These are phyloP conservation scores for Sparus aurata DNA, from an alignment of 2,797 vertebrate genomes.

Conservation along the genomic window DNA sequence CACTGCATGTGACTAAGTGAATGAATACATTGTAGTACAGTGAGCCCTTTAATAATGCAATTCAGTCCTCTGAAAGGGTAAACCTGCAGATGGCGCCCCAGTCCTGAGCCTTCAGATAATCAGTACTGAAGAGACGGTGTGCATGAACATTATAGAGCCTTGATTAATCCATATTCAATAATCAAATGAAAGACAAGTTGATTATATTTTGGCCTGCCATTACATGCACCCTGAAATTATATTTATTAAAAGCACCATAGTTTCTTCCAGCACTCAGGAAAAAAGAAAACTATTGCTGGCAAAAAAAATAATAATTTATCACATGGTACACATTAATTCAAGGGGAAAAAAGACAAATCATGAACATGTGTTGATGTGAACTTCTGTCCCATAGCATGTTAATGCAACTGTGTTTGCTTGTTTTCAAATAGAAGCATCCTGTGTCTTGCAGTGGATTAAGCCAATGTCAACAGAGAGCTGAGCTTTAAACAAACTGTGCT, in stretches of 20 bases:
- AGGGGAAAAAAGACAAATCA: neutral
- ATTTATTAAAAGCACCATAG: neutral
- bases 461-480: conserved; percentile 78
- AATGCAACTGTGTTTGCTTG: conserved; percentile 66
- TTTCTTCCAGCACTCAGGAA: neutral
- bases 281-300: neutral
- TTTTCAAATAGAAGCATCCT: conserved; percentile 76
- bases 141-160: neutral
- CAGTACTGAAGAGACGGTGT: neutral
- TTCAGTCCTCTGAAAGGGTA: neutral
- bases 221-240: neutral
- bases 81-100: conserved; percentile 73
- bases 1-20: neutral
- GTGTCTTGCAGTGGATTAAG: conserved; percentile 69
- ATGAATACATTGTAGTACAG: neutral
- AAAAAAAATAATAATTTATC: neutral
- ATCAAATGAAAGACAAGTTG: neutral
- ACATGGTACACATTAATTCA: neutral
- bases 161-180: neutral
- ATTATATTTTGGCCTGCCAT: neutral
- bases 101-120: conserved; percentile 45
- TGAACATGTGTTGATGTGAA: conserved; percentile 61
- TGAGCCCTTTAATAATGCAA: neutral
- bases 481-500: conserved; percentile 77
- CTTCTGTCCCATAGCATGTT: conserved; percentile 58